Percentiles rank a stretch among this genome's conserved stretches.
Evolutionary conservation across 2,797 vertebrate genomes (phyloP).

Genomic region (Bufotes viridis): DNA sequence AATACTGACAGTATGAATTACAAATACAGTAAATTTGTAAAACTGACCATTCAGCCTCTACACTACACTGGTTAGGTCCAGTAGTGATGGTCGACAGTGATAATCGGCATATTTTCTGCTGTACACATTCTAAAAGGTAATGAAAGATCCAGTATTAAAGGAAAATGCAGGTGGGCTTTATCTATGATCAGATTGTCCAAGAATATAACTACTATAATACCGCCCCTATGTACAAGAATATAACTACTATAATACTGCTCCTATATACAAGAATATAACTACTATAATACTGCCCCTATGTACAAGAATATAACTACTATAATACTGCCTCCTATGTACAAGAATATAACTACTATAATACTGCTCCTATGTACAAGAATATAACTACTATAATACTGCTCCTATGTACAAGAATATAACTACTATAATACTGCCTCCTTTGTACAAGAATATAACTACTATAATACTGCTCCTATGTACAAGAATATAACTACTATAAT

Average conservation of each 20-base stretch:
- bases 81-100: too few species aligned
- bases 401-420: slow-evolving; percentile 18
- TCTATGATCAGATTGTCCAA: neutral
- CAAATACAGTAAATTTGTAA: neutral
- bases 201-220: slow-evolving; percentile 21
- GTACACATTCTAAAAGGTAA: neutral
- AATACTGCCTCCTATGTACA: neutral
- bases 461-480: slow-evolving; percentile 6
- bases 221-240: slow-evolving; percentile 1
- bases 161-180: neutral
- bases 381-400: slow-evolving; percentile 18
- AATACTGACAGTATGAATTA: neutral
- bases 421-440: slow-evolving; percentile 13
- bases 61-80: too few species aligned
- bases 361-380: neutral
- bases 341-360: slow-evolving; percentile 16
- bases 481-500: slow-evolving; percentile 18
- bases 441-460: neutral
- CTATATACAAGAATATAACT: slow-evolving; percentile 13
- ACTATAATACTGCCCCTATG: neutral
- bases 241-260: slow-evolving; percentile 7
- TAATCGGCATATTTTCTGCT: too few species aligned
- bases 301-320: slow-evolving; percentile 4
- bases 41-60: neutral
- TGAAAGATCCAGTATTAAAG: neutral